phyloP scores from a whole-genome alignment of 2,888 invertebrate genomes.

The Galeruca laticollis region DNA sequence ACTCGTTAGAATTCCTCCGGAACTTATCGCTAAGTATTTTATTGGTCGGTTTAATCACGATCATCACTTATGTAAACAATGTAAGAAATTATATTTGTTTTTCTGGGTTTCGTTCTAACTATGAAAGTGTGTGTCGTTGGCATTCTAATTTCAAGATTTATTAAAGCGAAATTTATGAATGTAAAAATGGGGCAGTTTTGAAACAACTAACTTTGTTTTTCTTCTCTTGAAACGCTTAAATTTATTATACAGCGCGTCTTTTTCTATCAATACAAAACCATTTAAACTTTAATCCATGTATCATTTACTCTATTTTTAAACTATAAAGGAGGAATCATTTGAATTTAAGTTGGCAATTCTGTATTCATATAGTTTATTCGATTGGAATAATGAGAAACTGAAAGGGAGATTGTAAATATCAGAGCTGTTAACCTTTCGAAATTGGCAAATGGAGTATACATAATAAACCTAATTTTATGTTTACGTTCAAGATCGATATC shows the following conservation, averaged over 20 bases:
- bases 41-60: background rate
- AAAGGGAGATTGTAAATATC: conserved; percentile 23
- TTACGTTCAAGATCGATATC: background rate
- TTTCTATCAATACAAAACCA: no score
- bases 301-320: no score
- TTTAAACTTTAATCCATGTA: no score
- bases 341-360: no score
- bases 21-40: background rate
- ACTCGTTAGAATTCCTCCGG: background rate
- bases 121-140: no score
- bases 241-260: background rate
- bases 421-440: conserved; percentile 28
- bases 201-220: background rate
- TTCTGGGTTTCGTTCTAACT: background rate
- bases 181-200: background rate
- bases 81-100: background rate
- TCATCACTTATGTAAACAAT: background rate
- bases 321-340: no score
- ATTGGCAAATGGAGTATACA: conserved; percentile 16
- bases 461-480: conserved; percentile 4
- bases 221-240: background rate
- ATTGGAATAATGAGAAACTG: conserved; percentile 13
- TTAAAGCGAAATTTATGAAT: background rate
- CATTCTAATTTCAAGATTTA: no score
- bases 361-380: background rate